phyloP scores from a whole-genome alignment of 1,140 invertebrate species.

The Drosophila auraria region DNA sequence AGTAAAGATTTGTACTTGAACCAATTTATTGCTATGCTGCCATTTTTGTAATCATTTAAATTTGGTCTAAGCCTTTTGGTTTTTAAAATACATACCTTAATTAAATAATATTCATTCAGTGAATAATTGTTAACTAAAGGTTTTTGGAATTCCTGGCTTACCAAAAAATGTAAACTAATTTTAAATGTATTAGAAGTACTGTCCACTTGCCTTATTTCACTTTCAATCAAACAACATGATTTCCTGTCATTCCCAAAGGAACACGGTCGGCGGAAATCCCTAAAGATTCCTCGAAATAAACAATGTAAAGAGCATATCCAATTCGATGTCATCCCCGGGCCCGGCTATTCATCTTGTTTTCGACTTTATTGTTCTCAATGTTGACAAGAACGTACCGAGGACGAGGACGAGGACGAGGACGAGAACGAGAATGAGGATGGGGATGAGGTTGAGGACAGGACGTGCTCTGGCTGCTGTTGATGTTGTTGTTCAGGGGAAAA shows the following conservation, averaged over 20 bases:
- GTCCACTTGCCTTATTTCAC: slow-evolving; percentile 14
- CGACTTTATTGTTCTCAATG: slow-evolving; percentile 69
- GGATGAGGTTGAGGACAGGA: slow-evolving; percentile 35
- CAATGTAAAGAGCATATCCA: slow-evolving; percentile 47
- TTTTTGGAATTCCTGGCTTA: neutral
- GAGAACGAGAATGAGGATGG: neutral
- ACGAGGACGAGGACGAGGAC: slow-evolving; percentile 6
- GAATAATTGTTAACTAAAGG: no score
- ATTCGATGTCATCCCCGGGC: slow-evolving; percentile 40
- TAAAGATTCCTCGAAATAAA: slow-evolving; percentile 23
- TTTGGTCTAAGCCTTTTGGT: no score
- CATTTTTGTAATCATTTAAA: no score
- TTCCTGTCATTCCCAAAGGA: slow-evolving; percentile 20
- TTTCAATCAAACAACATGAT: slow-evolving; percentile 33
- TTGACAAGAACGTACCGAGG: slow-evolving; percentile 57
- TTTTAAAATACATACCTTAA: no score
- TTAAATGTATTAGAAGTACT: neutral
- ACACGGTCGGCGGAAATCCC: slow-evolving; percentile 7
- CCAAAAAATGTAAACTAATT: neutral
- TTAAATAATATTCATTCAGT: no score
- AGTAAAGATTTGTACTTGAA: no score
- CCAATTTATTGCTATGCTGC: no score
- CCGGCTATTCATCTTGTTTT: slow-evolving; percentile 63
- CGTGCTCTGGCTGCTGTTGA: slow-evolving; percentile 46
- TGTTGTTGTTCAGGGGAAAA: slow-evolving; percentile 65